Base-by-base conservation (phyloP, 2,113 vertebrate genomes). In the Xenopus laevis region DNA sequence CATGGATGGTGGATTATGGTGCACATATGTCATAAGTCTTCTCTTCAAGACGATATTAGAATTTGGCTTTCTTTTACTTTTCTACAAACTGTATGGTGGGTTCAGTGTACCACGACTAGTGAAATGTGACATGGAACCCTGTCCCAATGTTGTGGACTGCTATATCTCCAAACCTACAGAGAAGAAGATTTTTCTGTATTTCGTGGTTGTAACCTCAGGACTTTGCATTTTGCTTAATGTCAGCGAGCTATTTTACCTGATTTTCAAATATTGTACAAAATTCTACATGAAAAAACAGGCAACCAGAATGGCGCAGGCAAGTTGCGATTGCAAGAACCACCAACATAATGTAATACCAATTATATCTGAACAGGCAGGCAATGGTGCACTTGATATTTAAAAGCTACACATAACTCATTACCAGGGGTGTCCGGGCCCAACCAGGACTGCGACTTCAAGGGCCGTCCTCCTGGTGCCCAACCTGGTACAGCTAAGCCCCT, bases 131-230 rank as follows among this genome's bases (percentile, higher is more conserved):
- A 11, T 89, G 74, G 86, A 79, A 13, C 95, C 94, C 13, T 98
- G 95, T 45, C 94, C 95, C 64, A 92, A 85, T 79, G 87, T 78
- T 0, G 94, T 95, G 59, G 93, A 96, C 79, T 97, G 94, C 75
- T 95, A 86, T 45, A 86, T 94, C 61, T 85, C 88, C 77, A 93
- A 85, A 79, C 85, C 94, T 47, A 97, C 93, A 0, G 94, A 97
- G 84, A 98, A 95, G 82, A 94, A 83, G 27, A 84, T 96, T 79
- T 96, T 96, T 83, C 86, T 94, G 15, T 87, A 83, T 82, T 91
- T 95, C 82, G 91, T 95, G 87, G 87, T 87, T 59, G 81, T 82
- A 64, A 89, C 93, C 0, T 96, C 95, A 0, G 81, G 90, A 7
- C 78, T 97, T 16, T 96, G 95, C 55, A 87, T 93, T 10, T 3